Evolutionary conservation across 2,888 invertebrate genomes (phyloP).

Genomic region (Coremacera marginata): DNA sequence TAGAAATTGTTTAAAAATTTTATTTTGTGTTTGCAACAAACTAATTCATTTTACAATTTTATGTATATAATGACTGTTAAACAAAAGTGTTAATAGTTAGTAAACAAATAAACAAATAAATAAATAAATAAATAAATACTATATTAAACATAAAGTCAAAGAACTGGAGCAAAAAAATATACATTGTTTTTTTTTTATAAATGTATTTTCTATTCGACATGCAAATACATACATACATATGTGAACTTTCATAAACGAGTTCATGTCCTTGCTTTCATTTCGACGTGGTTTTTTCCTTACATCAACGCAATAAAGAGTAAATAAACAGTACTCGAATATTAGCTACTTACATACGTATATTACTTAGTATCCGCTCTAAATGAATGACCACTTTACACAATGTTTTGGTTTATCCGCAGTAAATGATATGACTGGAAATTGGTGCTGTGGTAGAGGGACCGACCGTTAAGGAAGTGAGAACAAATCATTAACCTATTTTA

Average conservation of each 20-base stretch:
- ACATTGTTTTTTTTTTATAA: not conserved
- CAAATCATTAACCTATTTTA: slow-evolving; percentile 42
- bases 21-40: no score
- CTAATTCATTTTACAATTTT: no score
- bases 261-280: slow-evolving; percentile 20
- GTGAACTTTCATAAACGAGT: not conserved
- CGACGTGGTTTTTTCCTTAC: not conserved
- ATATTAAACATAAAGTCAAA: no score
- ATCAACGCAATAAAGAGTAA: not conserved
- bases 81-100: no score
- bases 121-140: no score
- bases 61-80: no score
- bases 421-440: not conserved
- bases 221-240: not conserved
- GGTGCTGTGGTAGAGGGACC: not conserved
- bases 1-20: no score
- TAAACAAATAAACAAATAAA: no score
- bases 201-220: not conserved
- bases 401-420: not conserved
- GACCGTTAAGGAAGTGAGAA: slow-evolving; percentile 1
- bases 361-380: not conserved
- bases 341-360: not conserved
- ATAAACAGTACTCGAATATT: not conserved
- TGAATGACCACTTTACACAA: not conserved
- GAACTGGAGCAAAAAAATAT: no score